Evolutionary conservation across 2,113 vertebrate species (phyloP).

Genomic region (Empidonax alnorum): DNA sequence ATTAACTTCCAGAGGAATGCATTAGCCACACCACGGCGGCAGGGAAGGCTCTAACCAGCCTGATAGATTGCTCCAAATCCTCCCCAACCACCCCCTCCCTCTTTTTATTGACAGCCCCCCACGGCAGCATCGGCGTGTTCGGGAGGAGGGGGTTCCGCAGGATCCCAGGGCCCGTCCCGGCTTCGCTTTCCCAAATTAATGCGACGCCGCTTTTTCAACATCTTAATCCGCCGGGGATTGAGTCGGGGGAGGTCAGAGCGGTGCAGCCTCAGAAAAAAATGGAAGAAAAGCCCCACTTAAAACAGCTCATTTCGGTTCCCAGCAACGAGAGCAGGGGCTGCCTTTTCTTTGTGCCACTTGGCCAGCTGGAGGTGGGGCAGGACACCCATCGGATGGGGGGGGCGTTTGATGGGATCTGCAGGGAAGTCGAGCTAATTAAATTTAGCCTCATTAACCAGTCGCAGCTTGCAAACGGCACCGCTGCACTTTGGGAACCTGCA

Average conservation of each 20-base stretch:
- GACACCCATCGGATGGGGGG: conserved; percentile 29
- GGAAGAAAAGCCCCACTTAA: conserved; percentile 79
- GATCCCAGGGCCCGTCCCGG: conserved; percentile 81
- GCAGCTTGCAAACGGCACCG: conserved; percentile 71
- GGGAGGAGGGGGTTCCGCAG: conserved; percentile 82
- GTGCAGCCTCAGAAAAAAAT: conserved; percentile 76
- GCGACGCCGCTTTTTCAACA: conserved; percentile 86
- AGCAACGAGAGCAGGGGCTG: conserved; percentile 71
- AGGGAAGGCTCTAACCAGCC: conserved; percentile 72
- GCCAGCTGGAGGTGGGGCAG: conserved; percentile 58
- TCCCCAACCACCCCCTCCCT: conserved; percentile 54
- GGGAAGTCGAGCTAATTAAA: conserved; percentile 77
- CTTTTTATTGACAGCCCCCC: conserved; percentile 78
- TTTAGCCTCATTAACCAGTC: conserved; percentile 78
- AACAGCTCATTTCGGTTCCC: conserved; percentile 83
- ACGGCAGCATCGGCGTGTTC: conserved; percentile 84
- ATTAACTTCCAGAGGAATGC: conserved; percentile 89
- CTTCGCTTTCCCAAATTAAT: conserved; percentile 89
- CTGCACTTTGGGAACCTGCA: conserved; percentile 68
- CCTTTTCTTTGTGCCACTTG: conserved; percentile 77
- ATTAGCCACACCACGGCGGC: conserved; percentile 79
- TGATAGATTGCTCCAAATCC: conserved; percentile 83
- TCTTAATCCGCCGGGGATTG: conserved; percentile 87
- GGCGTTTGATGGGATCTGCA: conserved; percentile 67
- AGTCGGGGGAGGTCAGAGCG: conserved; percentile 82